These are phyloP conservation scores for Craterocephalus amniculus DNA, from an alignment of 2,797 vertebrate genomes.

Conservation along the genomic window DNA sequence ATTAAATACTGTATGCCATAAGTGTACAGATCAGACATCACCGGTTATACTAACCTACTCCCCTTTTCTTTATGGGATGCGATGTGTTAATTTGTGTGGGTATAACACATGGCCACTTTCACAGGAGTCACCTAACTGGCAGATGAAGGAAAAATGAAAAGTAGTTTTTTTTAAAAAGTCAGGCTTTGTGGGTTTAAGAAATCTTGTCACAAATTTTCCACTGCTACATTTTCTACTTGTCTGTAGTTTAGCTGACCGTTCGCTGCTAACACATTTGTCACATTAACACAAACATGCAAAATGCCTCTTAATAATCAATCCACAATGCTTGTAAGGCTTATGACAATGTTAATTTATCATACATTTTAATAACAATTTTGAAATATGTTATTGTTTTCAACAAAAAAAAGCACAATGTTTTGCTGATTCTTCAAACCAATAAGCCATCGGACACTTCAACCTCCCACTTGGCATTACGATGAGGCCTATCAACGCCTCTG, in stretches of 20 bases:
- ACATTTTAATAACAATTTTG: not conserved
- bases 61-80: not conserved
- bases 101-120: not conserved
- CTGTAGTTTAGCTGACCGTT: not conserved
- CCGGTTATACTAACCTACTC: not conserved
- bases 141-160: not conserved
- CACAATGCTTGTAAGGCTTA: not conserved
- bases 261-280: slow-evolving; percentile 31
- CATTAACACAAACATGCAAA: slow-evolving; percentile 16
- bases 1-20: too few relatives aligned
- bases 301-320: not conserved
- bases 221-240: slow-evolving; percentile 17
- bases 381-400: not conserved
- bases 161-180: not conserved
- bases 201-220: slow-evolving; percentile 2
- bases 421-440: slow-evolving; percentile 44
- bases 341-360: not conserved
- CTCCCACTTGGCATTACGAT: slow-evolving; percentile 51
- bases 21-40: too few relatives aligned
- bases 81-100: not conserved
- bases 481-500: slow-evolving; percentile 76
- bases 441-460: slow-evolving; percentile 54
- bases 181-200: not conserved
- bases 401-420: not conserved
- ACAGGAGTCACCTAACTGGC: not conserved